phyloP scores from a whole-genome alignment of 2,888 invertebrate genomes.

The Gari tellinella region DNA sequence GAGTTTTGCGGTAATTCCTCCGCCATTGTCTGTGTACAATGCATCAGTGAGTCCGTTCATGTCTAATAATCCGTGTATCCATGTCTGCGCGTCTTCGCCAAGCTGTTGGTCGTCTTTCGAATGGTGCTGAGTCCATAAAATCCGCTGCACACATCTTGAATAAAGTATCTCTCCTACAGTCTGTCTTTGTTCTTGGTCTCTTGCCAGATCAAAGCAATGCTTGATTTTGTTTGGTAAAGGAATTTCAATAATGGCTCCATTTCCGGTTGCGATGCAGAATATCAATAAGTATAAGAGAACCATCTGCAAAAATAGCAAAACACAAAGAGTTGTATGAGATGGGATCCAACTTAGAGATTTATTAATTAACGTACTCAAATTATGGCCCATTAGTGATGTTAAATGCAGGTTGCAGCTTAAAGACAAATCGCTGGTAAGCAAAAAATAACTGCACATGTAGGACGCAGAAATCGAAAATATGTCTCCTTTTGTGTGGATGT shows the following conservation, averaged over 20 bases:
- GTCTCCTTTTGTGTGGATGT: no score
- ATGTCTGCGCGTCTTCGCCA: constrained; percentile 33
- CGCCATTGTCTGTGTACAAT: not conserved
- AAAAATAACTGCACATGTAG: no score
- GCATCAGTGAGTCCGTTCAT: constrained; percentile 28
- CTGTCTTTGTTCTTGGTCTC: constrained; percentile 12
- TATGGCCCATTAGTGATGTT: no score
- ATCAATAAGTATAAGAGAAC: not conserved
- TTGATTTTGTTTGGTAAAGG: constrained; percentile 25
- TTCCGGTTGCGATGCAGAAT: constrained; percentile 34
- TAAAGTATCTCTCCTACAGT: constrained; percentile 41
- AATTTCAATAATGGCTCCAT: constrained; percentile 39
- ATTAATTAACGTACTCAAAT: no score
- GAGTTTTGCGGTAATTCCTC: not conserved
- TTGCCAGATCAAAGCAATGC: constrained; percentile 28
- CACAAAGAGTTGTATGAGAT: no score
- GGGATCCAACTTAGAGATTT: no score
- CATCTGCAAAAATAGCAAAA: constrained; percentile 19
- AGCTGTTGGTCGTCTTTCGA: not conserved
- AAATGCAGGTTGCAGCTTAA: no score
- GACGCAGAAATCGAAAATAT: no score
- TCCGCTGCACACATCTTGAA: constrained; percentile 42
- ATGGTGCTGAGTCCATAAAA: constrained; percentile 26
- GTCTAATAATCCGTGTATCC: constrained; percentile 40
- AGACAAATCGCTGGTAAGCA: no score